Conservation (phyloP, 2,113 vertebrate genomes). For the Sapajus apella region DNA sequence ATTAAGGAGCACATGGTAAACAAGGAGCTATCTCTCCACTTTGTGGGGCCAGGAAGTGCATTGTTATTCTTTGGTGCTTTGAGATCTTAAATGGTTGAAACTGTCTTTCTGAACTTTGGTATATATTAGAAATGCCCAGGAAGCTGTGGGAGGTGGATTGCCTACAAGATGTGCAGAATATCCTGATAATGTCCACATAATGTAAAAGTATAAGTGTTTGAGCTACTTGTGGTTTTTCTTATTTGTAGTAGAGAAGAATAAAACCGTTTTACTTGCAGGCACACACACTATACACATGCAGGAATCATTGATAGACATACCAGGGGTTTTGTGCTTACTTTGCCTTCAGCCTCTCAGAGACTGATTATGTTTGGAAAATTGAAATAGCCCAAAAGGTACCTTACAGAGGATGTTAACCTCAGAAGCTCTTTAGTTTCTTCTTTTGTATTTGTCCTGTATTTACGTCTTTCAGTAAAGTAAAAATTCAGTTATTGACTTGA, state of each 20-base stretch:
- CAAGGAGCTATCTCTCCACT: not conserved
- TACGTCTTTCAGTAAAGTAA: conserved; percentile 12
- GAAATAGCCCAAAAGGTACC: not conserved
- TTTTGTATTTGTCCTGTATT: not conserved
- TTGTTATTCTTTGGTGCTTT: not conserved
- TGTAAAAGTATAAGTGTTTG: not conserved
- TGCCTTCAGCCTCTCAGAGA: not conserved
- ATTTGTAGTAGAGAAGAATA: not conserved
- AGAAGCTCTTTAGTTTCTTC: not conserved
- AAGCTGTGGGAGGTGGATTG: not conserved
- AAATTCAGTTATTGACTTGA: not conserved
- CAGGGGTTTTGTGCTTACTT: not conserved
- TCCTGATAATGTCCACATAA: not conserved
- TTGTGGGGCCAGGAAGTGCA: not conserved
- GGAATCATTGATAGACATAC: not conserved
- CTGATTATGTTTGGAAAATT: not conserved
- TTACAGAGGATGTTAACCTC: not conserved
- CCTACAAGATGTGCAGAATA: not conserved
- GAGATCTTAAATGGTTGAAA: not conserved
- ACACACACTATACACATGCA: too few species aligned
- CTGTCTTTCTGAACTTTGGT: not conserved
- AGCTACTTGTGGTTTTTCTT: not conserved
- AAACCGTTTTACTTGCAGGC: not conserved
- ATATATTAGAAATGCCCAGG: not conserved
- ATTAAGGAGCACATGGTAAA: not conserved